Base-by-base conservation (phyloP, 2,797 vertebrate species). In the Alauda arvensis region DNA sequence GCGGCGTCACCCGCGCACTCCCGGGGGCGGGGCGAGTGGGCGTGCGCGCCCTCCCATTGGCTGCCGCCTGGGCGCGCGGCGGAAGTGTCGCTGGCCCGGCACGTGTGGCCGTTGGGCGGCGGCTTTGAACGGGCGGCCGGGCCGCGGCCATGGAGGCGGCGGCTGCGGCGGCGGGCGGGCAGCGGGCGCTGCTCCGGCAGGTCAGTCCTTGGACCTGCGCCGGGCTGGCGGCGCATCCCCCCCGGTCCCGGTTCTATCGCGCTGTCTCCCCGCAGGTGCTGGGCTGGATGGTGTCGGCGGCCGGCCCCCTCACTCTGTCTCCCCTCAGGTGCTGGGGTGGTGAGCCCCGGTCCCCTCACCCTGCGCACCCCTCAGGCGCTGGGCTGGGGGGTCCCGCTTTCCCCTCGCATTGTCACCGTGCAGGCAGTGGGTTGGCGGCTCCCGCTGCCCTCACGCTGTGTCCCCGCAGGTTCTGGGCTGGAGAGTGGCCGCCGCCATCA, bases 401-500 rank as follows among this genome's bases (percentile, higher is more conserved):
- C 6, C 18, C 26, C 23, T 25, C 20, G 12, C 17, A 0, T 12
- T 43, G 39, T 43, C 37, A 15, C 25, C 16, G 20, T 51, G 46
- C 39, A 13, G 69, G 10, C 8, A 0, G 16, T 3, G 62, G 8
- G 21, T 1, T 7, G 48, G 25, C 31, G 25, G 18, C 13, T 17
- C 23, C 13, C 5, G 34, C 21, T 26, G 15, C 59, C 48, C 37
- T 84, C 31, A 89, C 49, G 12, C 53, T 23, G 23, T 60, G 42
- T 75, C 29, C 62, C 40, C 40, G 19, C 70, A 83, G 80, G 80
- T 83, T 2, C 70, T 83, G 62, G 80, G 80, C 85, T 99, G 99
- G 99, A 98, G 99, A 92, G 97, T 97, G 59, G 96, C 96, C n/a
- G 96, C 98, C 72, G 98, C 98, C 68, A 92, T 98, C 83, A 96